These are phyloP conservation scores for Yponomeuta malinellus DNA, from an alignment of 2,888 invertebrate genomes.

Conservation along the genomic window DNA sequence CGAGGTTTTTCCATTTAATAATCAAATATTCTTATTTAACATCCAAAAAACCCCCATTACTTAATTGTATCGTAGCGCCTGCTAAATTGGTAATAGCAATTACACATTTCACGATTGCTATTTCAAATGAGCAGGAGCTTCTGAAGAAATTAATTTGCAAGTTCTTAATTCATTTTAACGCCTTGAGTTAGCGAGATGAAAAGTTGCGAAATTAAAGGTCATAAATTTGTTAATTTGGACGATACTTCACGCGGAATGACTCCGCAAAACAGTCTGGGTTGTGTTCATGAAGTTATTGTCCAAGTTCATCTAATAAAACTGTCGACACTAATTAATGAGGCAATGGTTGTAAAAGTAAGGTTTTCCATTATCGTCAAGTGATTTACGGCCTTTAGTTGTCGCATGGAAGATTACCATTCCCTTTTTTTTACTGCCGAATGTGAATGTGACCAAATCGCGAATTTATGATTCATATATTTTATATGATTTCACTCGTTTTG, in stretches of 20 bases:
- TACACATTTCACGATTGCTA: not conserved
- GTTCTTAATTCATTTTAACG: not conserved
- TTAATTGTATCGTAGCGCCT: not conserved
- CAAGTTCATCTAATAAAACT: constrained; percentile 9
- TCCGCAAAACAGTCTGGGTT: constrained; percentile 9
- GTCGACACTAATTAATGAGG: constrained; percentile 6
- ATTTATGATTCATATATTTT: not conserved
- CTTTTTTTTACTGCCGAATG: not conserved
- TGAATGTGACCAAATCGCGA: not conserved
- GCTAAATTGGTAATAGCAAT: not conserved
- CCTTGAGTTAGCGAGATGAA: not conserved
- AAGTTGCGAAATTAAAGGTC: constrained; percentile 5
- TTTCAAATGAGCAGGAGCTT: not conserved
- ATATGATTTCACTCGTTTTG: not conserved
- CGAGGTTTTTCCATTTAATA: not conserved
- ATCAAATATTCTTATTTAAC: not conserved
- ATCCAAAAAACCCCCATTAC: not conserved
- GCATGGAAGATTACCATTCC: not conserved
- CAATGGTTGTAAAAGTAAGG: constrained; percentile 1
- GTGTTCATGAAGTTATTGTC: constrained; percentile 6
- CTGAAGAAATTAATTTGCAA: not conserved
- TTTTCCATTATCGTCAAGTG: constrained; percentile 8
- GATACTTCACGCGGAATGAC: not conserved
- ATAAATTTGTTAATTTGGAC: constrained; percentile 8
- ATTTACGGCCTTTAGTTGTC: constrained; percentile 23